phyloP scores from a whole-genome alignment of 2,888 invertebrate species.

The Noctua janthina region DNA sequence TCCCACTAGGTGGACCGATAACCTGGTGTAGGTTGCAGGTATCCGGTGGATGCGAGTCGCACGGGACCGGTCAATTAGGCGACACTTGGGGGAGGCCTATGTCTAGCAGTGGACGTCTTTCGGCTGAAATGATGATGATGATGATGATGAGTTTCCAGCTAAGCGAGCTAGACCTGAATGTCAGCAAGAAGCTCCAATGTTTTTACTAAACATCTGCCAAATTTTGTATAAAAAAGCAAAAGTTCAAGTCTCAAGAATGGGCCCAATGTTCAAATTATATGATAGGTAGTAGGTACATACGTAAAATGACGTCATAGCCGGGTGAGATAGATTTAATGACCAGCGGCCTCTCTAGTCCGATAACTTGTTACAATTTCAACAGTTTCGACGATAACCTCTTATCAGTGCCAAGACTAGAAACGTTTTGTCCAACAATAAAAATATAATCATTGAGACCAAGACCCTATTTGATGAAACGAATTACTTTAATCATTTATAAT shows the following conservation, averaged over 20 bases:
- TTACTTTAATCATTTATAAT: not conserved
- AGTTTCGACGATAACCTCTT: slow-evolving; percentile 83
- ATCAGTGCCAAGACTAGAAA: slow-evolving; percentile 81
- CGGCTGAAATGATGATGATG: too few species aligned
- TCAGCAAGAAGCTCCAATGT: too few species aligned
- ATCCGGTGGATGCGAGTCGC: too few species aligned
- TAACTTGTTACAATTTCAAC: slow-evolving; percentile 85
- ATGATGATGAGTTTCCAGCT: not conserved
- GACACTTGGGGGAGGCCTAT: too few species aligned
- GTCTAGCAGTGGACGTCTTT: too few species aligned
- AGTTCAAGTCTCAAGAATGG: slow-evolving; percentile 2
- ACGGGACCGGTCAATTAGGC: too few species aligned
- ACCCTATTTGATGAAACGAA: slow-evolving; percentile 3
- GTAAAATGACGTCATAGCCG: slow-evolving; percentile 65
- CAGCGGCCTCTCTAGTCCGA: slow-evolving; percentile 77
- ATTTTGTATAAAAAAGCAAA: not conserved
- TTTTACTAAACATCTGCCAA: not conserved
- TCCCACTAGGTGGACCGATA: too few species aligned
- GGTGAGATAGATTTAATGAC: slow-evolving; percentile 67
- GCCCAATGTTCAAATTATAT: slow-evolving; percentile 24
- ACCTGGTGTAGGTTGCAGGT: too few species aligned
- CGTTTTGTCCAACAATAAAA: slow-evolving; percentile 60
- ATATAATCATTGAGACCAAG: slow-evolving; percentile 23
- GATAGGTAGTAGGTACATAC: slow-evolving; percentile 12
- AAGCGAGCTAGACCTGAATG: not conserved